Base-by-base conservation (phyloP, 2,797 vertebrate genomes). In the Rhabdomys pumilio region DNA sequence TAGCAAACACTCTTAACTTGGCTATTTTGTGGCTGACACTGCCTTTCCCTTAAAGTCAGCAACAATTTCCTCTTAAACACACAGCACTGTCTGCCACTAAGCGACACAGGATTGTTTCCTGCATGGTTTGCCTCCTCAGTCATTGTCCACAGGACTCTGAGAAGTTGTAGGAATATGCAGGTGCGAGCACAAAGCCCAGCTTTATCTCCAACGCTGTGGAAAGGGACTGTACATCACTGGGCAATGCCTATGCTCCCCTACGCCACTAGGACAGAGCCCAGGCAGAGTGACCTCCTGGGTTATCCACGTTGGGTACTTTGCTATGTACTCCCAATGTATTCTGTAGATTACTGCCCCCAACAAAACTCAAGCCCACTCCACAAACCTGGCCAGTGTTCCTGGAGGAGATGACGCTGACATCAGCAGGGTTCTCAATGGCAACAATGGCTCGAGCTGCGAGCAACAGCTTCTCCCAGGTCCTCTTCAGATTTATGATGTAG, bases 401-500 rank as follows among this genome's bases (percentile, higher is more conserved):
- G 97, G 99, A 99, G 4, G 99, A 99, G 98, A 99, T 99, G 85
- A 99, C 99, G 1, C 99, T 99, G 95, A 99, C 99, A 20, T 99
- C 99, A 80, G 99, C 99, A 57, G 99, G 99, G 96, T 99, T 99
- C 98, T 99, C 99, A 92, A 99, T 99, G 94, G 99, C 99, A 96
- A 99, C 99, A 79, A 99, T 99, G 91, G 99, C 99, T 81, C 99
- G 99, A 65, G 99, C 99, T 31, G 99, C 99, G 96, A 99, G 97
- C 6, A 99, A 98, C 26, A 99, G 99, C 98, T 99, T 99, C 96
- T 99, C 99, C 99, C 99, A 99, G 38, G 99, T 99, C 96, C 99
- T 99, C 98, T 99, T 99, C 97, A 99, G 98, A 84, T 99, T 99
- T 79, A 99, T 99, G 97, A 99, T 99, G 97, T 99, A 99, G 97